Evolutionary conservation across 2,113 vertebrate genomes (phyloP).

Genomic region (Raja brachyura): DNA sequence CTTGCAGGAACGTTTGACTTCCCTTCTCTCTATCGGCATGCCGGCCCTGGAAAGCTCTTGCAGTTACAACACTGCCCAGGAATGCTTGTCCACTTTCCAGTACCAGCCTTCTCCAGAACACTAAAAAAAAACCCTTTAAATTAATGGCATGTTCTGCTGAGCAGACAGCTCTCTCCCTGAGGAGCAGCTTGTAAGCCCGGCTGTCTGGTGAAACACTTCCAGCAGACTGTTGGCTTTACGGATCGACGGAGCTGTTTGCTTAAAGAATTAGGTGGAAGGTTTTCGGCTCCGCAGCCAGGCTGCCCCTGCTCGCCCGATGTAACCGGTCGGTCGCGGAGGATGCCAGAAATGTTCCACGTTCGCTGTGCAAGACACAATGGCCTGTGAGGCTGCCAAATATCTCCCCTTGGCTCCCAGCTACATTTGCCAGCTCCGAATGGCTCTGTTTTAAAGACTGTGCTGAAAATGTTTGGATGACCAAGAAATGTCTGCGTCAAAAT

Average conservation of each 20-base stretch:
- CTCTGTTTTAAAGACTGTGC: background rate
- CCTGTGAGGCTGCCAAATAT: background rate
- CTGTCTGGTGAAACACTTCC: conserved; percentile 29
- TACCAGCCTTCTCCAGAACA: conserved; percentile 25
- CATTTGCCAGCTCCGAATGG: background rate
- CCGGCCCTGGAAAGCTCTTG: background rate
- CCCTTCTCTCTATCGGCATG: background rate
- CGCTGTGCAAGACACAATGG: background rate
- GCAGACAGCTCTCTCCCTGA: conserved; percentile 25
- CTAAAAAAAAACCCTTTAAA: conserved; percentile 6
- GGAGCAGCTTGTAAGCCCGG: no score
- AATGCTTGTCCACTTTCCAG: conserved; percentile 33
- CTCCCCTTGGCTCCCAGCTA: background rate
- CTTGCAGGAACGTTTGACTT: background rate
- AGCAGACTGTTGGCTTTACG: conserved; percentile 1
- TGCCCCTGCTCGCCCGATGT: background rate
- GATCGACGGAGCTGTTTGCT: background rate
- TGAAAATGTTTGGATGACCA: background rate
- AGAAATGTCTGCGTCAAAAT: no score
- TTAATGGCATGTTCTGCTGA: conserved; percentile 25
- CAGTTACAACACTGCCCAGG: conserved; percentile 23
- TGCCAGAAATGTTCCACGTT: conserved; percentile 14
- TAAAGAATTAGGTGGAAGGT: conserved; percentile 36
- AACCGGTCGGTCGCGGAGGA: background rate
- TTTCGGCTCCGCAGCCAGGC: background rate